Conservation (phyloP, 2,113 vertebrate species). For the Oncorhynchus masou region DNA sequence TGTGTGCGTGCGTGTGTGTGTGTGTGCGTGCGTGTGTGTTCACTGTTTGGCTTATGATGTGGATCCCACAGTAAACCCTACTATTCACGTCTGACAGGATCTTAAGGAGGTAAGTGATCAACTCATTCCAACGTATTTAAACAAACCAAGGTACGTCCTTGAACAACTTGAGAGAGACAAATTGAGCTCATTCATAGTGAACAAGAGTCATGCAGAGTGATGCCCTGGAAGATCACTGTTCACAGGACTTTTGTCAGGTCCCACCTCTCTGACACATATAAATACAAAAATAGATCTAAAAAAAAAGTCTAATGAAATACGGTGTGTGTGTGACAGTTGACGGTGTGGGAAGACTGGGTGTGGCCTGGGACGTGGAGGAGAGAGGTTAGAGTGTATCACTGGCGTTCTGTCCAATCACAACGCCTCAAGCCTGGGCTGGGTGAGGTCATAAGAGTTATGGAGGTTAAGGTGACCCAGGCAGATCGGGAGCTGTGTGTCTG, state of each 20-base stretch:
- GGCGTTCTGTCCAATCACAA: background rate
- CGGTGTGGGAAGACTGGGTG: conserved; percentile 55
- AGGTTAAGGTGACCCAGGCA: background rate
- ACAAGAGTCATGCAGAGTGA: conserved; percentile 64
- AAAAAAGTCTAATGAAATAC: conserved; percentile 63
- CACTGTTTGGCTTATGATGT: background rate
- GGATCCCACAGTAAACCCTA: conserved; percentile 47
- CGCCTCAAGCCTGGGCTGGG: background rate
- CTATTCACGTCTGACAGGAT: conserved; percentile 40
- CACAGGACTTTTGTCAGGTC: conserved; percentile 52
- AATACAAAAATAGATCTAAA: conserved; percentile 75
- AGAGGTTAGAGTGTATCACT: background rate
- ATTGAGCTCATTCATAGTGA: conserved; percentile 66
- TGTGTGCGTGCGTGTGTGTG: background rate
- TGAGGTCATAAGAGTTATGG: background rate
- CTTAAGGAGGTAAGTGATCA: conserved; percentile 69
- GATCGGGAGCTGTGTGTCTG: background rate
- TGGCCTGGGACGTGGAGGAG: conserved; percentile 24
- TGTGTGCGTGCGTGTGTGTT: background rate
- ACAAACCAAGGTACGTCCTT: conserved; percentile 7
- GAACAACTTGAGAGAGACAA: conserved; percentile 53
- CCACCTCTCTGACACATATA: conserved; percentile 60
- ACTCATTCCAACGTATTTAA: background rate
- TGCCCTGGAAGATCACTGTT: conserved; percentile 54
- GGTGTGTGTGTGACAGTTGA: conserved; percentile 24